These are phyloP conservation scores for Ptilorrhoa leucosticta DNA, from an alignment of 2,113 vertebrate genomes.

Conservation along the genomic window DNA sequence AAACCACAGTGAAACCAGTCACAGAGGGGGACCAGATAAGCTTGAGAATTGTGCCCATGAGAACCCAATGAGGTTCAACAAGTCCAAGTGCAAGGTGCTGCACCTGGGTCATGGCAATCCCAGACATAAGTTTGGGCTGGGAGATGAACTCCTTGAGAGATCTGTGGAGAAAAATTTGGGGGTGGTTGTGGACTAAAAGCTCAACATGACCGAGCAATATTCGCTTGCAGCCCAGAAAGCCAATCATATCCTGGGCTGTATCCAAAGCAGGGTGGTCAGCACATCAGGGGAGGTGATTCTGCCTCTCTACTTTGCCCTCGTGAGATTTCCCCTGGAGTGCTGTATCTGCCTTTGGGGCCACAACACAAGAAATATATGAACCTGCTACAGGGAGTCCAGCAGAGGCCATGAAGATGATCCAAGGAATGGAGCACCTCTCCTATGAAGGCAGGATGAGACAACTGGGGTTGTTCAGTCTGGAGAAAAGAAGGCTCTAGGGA, in stretches of 20 bases:
- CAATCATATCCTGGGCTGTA: not conserved
- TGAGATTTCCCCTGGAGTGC: not conserved
- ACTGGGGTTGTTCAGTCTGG: not conserved
- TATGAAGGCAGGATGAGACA: not conserved
- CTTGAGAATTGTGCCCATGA: not conserved
- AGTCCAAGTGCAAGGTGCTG: not conserved
- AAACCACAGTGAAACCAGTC: not conserved
- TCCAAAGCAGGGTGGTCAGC: accelerated
- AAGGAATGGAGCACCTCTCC: not conserved
- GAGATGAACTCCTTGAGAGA: not conserved
- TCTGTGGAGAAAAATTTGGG: not conserved
- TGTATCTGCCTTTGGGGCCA: not conserved
- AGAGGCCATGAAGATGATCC: not conserved
- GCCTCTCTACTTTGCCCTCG: not conserved
- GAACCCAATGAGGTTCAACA: not conserved
- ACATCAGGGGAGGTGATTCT: not conserved
- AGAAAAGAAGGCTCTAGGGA: not conserved
- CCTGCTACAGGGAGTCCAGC: not conserved
- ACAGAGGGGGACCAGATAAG: not conserved
- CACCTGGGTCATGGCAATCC: not conserved
- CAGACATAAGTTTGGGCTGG: not conserved
- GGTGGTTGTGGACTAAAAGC: accelerated
- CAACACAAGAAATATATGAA: not conserved
- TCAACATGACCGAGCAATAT: not conserved
- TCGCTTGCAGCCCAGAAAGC: not conserved